Conservation (phyloP, 2,888 invertebrate genomes). For the Athalia circularis region DNA sequence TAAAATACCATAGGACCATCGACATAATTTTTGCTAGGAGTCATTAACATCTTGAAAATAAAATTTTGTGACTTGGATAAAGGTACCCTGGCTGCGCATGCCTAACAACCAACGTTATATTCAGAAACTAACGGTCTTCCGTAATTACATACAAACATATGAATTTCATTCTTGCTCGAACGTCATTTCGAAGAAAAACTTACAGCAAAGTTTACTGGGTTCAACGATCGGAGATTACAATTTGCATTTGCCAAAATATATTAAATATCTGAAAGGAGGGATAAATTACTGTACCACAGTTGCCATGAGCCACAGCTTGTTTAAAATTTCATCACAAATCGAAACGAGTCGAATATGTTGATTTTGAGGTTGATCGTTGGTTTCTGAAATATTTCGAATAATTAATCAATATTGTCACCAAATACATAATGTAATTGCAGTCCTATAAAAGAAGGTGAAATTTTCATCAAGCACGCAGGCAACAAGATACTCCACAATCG, state of each 20-base stretch:
- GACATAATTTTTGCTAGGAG: conserved; percentile 35
- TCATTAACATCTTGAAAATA: conserved; percentile 21
- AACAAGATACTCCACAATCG: conserved; percentile 10
- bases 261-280: too few relatives aligned
- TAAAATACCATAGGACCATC: conserved; percentile 53
- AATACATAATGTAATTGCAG: conserved; percentile 34
- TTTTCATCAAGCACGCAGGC: conserved; percentile 17
- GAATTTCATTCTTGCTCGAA: too few relatives aligned
- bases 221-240: too few relatives aligned
- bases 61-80: conserved; percentile 19
- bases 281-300: too few relatives aligned
- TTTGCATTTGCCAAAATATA: too few relatives aligned
- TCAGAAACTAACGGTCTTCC: conserved; percentile 38
- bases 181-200: too few relatives aligned
- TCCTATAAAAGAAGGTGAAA: conserved; percentile 40
- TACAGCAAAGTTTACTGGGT: too few relatives aligned
- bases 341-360: too few relatives aligned
- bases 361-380: conserved; percentile 23
- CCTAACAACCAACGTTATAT: conserved; percentile 37
- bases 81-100: conserved; percentile 36
- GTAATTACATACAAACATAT: background rate
- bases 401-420: conserved; percentile 40
- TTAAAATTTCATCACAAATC: too few relatives aligned
- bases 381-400: conserved; percentile 37
- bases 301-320: too few relatives aligned